These are phyloP conservation scores for Anolis sagrei DNA, from an alignment of 2,113 vertebrate genomes.

Conservation along the genomic window DNA sequence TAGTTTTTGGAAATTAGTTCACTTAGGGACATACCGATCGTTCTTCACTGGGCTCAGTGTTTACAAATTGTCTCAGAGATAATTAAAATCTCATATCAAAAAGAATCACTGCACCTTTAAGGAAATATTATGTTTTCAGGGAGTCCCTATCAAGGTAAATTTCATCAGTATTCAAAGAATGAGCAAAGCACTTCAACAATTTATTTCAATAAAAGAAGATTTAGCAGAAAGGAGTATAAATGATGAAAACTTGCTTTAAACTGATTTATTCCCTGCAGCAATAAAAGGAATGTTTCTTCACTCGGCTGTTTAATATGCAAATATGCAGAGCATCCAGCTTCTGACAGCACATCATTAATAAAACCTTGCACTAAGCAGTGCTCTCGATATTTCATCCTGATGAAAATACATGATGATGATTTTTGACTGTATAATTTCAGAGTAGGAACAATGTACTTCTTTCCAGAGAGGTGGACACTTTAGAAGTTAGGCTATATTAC, in stretches of 20 bases:
- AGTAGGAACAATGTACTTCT: constrained; percentile 86
- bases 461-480: constrained; percentile 65
- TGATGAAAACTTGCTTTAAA: constrained; percentile 97
- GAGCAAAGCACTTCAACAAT: constrained; percentile 91
- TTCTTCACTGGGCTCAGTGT: constrained; percentile 26
- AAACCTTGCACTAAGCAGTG: constrained; percentile 92
- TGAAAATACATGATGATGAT: constrained; percentile 99
- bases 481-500: constrained; percentile 57
- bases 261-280: constrained; percentile 98
- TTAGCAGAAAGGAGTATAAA: constrained; percentile 92
- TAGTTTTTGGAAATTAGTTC: neutral
- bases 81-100: constrained; percentile 67
- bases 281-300: constrained; percentile 96
- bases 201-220: constrained; percentile 96
- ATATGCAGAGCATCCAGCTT: constrained; percentile 98
- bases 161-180: constrained; percentile 90
- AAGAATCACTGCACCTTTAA: constrained; percentile 79
- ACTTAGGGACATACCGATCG: too few species aligned
- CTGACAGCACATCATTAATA: constrained; percentile 99
- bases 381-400: constrained; percentile 98
- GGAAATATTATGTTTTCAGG: constrained; percentile 82
- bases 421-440: constrained; percentile 95
- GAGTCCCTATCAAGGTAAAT: constrained; percentile 86
- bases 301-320: constrained; percentile 99
- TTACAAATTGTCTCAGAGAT: constrained; percentile 53